Evolutionary conservation across 2,888 invertebrate genomes (phyloP).

Genomic region (Microchrysa polita): DNA sequence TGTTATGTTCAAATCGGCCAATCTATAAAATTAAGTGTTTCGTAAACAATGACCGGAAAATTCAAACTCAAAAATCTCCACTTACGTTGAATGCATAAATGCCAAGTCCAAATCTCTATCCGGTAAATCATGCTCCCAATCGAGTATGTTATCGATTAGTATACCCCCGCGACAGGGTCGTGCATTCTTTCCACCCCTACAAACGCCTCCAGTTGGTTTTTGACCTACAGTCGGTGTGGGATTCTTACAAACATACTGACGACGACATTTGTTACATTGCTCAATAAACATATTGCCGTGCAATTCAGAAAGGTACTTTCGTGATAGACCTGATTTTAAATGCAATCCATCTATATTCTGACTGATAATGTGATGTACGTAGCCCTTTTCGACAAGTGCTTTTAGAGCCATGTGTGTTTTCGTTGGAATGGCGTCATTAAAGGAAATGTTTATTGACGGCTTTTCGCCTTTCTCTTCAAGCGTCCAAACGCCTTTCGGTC

Average conservation of each 20-base stretch:
- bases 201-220: slow-evolving; percentile 72
- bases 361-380: slow-evolving; percentile 87
- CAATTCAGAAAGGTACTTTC: slow-evolving; percentile 86
- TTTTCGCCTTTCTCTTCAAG: slow-evolving; percentile 88
- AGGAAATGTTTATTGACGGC: slow-evolving; percentile 85
- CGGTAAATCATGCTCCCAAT: slow-evolving; percentile 97
- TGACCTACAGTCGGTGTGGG: slow-evolving; percentile 86
- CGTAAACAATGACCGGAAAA: neutral
- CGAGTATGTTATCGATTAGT: slow-evolving; percentile 89
- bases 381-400: slow-evolving; percentile 77
- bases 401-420: slow-evolving; percentile 93
- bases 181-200: slow-evolving; percentile 70
- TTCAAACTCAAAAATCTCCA: slow-evolving; percentile 8
- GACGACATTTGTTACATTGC: slow-evolving; percentile 89
- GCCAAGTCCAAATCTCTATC: slow-evolving; percentile 85
- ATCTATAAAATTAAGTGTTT: slow-evolving; percentile 68
- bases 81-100: slow-evolving; percentile 79
- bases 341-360: slow-evolving; percentile 99
- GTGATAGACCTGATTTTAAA: slow-evolving; percentile 84
- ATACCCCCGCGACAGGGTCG: slow-evolving; percentile 92
- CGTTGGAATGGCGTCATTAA: slow-evolving; percentile 90
- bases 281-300: slow-evolving; percentile 99
- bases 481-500: slow-evolving; percentile 83
- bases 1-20: slow-evolving; percentile 92
- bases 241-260: slow-evolving; percentile 80